These are phyloP conservation scores for Odontamblyopus rebecca DNA, from an alignment of 2,797 vertebrate genomes.

Conservation along the genomic window DNA sequence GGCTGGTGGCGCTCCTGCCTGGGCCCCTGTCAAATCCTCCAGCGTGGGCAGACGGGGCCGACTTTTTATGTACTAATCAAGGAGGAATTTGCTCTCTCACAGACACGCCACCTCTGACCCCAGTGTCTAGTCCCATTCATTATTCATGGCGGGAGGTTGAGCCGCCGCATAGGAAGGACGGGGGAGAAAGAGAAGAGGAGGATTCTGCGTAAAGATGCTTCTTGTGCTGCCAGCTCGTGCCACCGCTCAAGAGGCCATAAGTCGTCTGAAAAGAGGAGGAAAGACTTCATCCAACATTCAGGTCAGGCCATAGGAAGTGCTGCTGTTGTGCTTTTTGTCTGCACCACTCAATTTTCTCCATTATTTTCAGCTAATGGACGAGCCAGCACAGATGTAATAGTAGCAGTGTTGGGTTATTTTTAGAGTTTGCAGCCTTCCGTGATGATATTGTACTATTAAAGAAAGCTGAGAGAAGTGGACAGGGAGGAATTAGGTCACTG, in stretches of 20 bases:
- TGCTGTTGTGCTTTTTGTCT: conserved; percentile 31
- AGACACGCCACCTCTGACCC: conserved; percentile 81
- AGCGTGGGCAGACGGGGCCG: conserved; percentile 75
- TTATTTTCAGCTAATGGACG: conserved; percentile 34
- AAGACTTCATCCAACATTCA: conserved; percentile 44
- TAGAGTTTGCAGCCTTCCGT: conserved; percentile 8
- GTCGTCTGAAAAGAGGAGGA: conserved; percentile 39
- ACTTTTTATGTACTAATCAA: conserved; percentile 84
- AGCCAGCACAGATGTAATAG: conserved; percentile 25
- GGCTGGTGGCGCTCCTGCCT: conserved; percentile 66
- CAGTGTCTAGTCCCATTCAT: conserved; percentile 78
- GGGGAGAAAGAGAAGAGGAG: conserved; percentile 22
- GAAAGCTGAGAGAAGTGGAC: neutral
- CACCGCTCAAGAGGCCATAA: conserved; percentile 49
- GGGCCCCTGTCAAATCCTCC: conserved; percentile 71
- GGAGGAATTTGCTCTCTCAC: conserved; percentile 81
- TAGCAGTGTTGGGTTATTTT: conserved; percentile 16
- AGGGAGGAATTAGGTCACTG: neutral
- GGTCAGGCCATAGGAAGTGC: conserved; percentile 36
- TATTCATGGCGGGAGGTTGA: conserved; percentile 80
- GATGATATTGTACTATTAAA: neutral
- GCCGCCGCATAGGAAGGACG: conserved; percentile 63
- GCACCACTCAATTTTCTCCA: conserved; percentile 16
- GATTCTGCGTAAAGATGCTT: conserved; percentile 42
- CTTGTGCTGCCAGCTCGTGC: conserved; percentile 61